These are phyloP conservation scores for Leucoptera coffeella DNA, from an alignment of 2,888 invertebrate species.

Conservation along the genomic window DNA sequence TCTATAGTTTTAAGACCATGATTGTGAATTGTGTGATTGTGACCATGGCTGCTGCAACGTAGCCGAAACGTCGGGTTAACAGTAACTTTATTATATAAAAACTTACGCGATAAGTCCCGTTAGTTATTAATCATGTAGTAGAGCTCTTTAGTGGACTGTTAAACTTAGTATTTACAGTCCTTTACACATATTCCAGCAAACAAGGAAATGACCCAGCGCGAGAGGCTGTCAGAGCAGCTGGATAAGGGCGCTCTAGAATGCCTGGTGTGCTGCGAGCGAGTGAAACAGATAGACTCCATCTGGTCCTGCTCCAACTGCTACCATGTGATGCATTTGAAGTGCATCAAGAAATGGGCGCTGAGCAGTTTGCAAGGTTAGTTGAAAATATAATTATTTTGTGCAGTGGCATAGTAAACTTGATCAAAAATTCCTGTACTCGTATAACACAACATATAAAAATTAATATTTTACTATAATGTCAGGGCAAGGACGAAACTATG, in stretches of 20 bases:
- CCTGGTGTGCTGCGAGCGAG: conserved; percentile 86
- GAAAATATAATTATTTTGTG: no score
- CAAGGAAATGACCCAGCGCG: conserved; percentile 69
- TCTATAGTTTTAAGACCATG: no score
- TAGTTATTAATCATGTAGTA: not conserved
- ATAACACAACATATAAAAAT: no score
- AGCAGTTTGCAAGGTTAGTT: conserved; percentile 69
- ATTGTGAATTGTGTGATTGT: no score
- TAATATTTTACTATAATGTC: no score
- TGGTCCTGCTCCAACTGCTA: conserved; percentile 92
- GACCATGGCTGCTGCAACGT: no score
- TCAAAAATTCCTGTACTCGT: no score
- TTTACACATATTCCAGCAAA: conserved; percentile 12
- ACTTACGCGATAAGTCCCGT: no score
- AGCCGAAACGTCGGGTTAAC: no score
- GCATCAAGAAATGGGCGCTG: conserved; percentile 87
- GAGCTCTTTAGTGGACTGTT: not conserved
- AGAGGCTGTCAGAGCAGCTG: conserved; percentile 78
- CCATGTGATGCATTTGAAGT: conserved; percentile 87
- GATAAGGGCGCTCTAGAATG: conserved; percentile 82
- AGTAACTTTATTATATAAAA: no score
- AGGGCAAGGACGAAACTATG: no score
- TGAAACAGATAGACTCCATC: conserved; percentile 71
- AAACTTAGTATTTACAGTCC: not conserved
- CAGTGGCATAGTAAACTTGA: no score